Evolutionary conservation across 1,140 invertebrate species (phyloP).

Genomic region (Leptinotarsa lineolata): DNA sequence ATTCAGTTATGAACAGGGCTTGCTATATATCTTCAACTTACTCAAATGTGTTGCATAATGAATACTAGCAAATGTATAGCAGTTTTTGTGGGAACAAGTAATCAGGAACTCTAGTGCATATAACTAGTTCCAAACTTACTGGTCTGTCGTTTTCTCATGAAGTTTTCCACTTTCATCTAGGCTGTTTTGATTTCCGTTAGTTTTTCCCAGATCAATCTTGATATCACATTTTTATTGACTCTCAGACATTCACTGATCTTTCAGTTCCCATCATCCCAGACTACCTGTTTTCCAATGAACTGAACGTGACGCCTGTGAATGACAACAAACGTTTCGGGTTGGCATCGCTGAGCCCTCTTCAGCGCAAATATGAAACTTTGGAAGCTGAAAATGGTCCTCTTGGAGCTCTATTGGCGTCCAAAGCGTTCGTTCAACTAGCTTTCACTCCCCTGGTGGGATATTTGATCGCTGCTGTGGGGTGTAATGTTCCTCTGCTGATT

Average conservation of each 20-base stretch:
- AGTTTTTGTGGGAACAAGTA: too few species aligned
- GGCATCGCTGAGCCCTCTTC: conserved; percentile 49
- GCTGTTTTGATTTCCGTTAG: too few species aligned
- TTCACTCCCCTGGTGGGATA: conserved; percentile 82
- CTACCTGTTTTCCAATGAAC: conserved; percentile 68
- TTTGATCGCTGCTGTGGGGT: conserved; percentile 70
- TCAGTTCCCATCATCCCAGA: conserved; percentile 86
- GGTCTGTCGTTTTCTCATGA: too few species aligned
- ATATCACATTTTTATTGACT: too few species aligned
- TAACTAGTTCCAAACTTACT: too few species aligned
- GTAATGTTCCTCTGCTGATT: conserved; percentile 78
- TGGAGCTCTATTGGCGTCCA: conserved; percentile 82
- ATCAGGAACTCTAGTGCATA: too few species aligned
- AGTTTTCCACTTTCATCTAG: too few species aligned
- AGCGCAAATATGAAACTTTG: conserved; percentile 53
- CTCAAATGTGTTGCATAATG: too few species aligned
- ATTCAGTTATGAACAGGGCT: too few species aligned
- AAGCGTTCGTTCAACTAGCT: conserved; percentile 84
- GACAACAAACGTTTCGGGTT: conserved; percentile 31
- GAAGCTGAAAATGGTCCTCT: conserved; percentile 75
- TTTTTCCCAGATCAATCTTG: too few species aligned
- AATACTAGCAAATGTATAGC: too few species aligned
- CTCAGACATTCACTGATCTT: conserved; percentile 43
- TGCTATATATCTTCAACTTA: too few species aligned
- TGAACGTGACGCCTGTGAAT: conserved; percentile 35